Percentiles rank a stretch among this genome's conserved stretches.
These are phyloP conservation scores for Cyanistes caeruleus DNA, from an alignment of 2,113 vertebrate genomes.

Conservation along the genomic window DNA sequence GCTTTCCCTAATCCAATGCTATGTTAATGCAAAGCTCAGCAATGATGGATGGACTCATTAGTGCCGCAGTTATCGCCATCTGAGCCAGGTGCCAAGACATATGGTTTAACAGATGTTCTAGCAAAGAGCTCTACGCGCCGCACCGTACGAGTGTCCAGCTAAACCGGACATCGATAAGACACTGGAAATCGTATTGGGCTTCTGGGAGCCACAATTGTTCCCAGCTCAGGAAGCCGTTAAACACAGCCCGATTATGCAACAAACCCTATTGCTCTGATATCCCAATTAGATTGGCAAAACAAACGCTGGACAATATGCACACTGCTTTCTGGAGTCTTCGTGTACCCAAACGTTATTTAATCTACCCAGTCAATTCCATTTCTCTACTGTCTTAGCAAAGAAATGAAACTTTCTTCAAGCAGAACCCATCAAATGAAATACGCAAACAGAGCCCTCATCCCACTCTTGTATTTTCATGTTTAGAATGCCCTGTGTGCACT, in stretches of 20 bases:
- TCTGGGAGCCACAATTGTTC: constrained; percentile 17
- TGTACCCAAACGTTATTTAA: background rate
- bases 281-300: constrained; percentile 19
- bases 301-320: background rate
- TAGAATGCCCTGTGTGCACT: background rate
- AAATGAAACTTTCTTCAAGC: background rate
- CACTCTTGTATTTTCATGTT: background rate
- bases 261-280: constrained; percentile 43
- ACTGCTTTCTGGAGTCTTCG: background rate
- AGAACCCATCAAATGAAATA: background rate
- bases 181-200: constrained; percentile 20
- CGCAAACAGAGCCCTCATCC: background rate
- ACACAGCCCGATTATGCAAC: constrained; percentile 32
- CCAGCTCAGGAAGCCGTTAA: constrained; percentile 20
- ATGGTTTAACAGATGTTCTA: constrained; percentile 80
- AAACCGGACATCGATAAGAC: constrained; percentile 55
- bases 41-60: constrained; percentile 80
- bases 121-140: constrained; percentile 49
- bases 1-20: constrained; percentile 57
- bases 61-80: constrained; percentile 59
- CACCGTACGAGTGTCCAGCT: constrained; percentile 46
- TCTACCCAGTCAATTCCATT: background rate
- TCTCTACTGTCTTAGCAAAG: background rate
- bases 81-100: constrained; percentile 78
- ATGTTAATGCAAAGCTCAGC: constrained; percentile 54